Evolutionary conservation across 2,888 invertebrate genomes (phyloP).

Genomic region (Protodeltote pygarga): DNA sequence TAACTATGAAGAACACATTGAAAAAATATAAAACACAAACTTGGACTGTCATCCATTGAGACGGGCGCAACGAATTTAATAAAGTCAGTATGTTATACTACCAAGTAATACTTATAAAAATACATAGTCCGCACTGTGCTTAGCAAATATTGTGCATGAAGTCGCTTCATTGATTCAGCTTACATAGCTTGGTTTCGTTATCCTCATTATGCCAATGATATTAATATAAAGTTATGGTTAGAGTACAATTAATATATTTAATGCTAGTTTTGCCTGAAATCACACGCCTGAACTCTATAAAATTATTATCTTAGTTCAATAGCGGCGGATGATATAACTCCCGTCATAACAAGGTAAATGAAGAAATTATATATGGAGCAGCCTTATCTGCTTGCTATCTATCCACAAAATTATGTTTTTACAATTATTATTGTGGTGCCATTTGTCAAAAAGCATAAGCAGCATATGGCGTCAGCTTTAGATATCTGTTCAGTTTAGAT

Average conservation of each 20-base stretch:
- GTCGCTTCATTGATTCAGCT: constrained; percentile 50
- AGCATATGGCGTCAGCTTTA: constrained; percentile 7
- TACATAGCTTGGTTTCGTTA: constrained; percentile 44
- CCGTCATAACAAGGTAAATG: constrained; percentile 20
- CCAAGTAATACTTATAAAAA: constrained; percentile 56
- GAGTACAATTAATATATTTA: constrained; percentile 17
- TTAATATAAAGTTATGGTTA: constrained; percentile 28
- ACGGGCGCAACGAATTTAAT: constrained; percentile 47
- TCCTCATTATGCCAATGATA: constrained; percentile 24
- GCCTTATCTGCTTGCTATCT: constrained; percentile 27
- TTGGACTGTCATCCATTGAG: constrained; percentile 51
- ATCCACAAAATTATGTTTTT: too few species aligned
- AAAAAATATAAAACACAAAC: constrained; percentile 52
- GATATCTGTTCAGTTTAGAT: constrained; percentile 9
- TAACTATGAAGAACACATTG: constrained; percentile 49
- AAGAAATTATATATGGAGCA: constrained; percentile 20
- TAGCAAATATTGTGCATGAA: constrained; percentile 69
- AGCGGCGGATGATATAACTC: constrained; percentile 21
- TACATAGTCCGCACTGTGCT: constrained; percentile 64
- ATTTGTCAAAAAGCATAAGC: constrained; percentile 8
- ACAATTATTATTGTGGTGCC: not conserved
- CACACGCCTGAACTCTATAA: constrained; percentile 3
- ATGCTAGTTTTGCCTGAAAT: too few species aligned
- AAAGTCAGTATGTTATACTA: constrained; percentile 45
- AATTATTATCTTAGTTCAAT: constrained; percentile 19